Evolutionary conservation across 2,888 invertebrate genomes (phyloP), one percentile per base, ranked within the genome.

Genomic region (Drosophila mercatorum): DNA sequence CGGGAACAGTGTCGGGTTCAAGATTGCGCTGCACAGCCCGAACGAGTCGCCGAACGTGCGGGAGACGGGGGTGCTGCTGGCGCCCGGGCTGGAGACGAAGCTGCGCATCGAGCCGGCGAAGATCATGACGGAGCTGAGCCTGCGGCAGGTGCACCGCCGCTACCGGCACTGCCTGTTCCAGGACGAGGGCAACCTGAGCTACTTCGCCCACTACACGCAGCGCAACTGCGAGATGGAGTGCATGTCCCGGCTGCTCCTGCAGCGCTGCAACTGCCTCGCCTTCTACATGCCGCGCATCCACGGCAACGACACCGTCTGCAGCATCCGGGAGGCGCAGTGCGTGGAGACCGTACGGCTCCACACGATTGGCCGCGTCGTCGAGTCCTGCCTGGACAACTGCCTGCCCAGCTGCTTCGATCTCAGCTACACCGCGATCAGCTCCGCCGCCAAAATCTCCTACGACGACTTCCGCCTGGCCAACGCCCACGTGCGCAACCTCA

Each of bases 171-270:
- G 97, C 81, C 94, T 95, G 64, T 97, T 97, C 90, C 94, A 95
- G 0, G 93, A 94, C 47, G 97, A 97, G 92, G 94, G 95, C 44
- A 93, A 94, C 43, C 92, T 97, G 58, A 93, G 94, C 3, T 97
- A 96, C 91, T 92, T 87, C 90, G 93, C 95, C 82, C 96, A 96
- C 2, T 97, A 97, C 92, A 96, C 96, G 0, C 95, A 96, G 89
- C 94, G 95, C 72, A 97, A 97, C 91, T 97, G 97, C 88, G 94
- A 95, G 90, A 94, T 96, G 93, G 97, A 97, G 92, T 97, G 97
- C 91, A 95, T 96, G 91, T 95, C 96, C 0, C 95, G 94, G 78
- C 95, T 96, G 83, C 93, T 96, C 69, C 91, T 94, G 34, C 62
- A 87, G 17, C 83, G 88, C 66, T 92, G 92, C 63, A 89, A 88